Base-by-base conservation (phyloP, 1,140 invertebrate species). In the Dryas iulia region DNA sequence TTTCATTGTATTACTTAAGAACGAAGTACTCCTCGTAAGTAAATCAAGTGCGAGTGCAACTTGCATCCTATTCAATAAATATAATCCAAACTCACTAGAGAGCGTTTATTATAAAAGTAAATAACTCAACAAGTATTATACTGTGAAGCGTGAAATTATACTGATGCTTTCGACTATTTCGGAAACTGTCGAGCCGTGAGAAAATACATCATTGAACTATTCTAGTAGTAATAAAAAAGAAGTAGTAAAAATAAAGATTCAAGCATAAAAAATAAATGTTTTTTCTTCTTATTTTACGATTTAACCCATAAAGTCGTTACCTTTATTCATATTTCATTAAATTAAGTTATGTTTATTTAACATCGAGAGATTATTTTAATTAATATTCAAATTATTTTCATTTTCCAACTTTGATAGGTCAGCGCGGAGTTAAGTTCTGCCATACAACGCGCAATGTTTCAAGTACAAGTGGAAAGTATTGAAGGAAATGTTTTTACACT, bases 131-230 rank as follows among this genome's bases (percentile, higher is more conserved):
- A 57, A 59, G 33, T 53, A 31, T 58, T 59, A 64, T 35, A 67
- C 65, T 63, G 53, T 62, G 28, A 59, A 78, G 74, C 82, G 79
- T 78, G 77, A 86, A 86, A 85, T 84, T 72, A 77, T 69, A 70
- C 76, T 73, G 65, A 76, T 70, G 60, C 66, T 76, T 74, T 73
- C 63, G 71, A 64, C 65, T 56, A 69, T 60, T 74, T 66, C 59
- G 47, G 60, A 67, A 72, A 62, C 66, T 60, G 69, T 57, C 67
- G 67, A 66, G 53, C 69, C 75, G 74, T 76, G 72, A 67, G 71
- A 76, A 78, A 69, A 62, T 56, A 58, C 59, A 56, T 54, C 60
- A 56, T 63, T 39, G 18, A 35, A 47, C 14, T 21, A 47, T 39
- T 39, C 35, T 39, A 14, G 12, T 47, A 21, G 39, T 18, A 21